Evolutionary conservation across 2,888 invertebrate genomes (phyloP).

Genomic region (Hofmannophila pseudospretella): DNA sequence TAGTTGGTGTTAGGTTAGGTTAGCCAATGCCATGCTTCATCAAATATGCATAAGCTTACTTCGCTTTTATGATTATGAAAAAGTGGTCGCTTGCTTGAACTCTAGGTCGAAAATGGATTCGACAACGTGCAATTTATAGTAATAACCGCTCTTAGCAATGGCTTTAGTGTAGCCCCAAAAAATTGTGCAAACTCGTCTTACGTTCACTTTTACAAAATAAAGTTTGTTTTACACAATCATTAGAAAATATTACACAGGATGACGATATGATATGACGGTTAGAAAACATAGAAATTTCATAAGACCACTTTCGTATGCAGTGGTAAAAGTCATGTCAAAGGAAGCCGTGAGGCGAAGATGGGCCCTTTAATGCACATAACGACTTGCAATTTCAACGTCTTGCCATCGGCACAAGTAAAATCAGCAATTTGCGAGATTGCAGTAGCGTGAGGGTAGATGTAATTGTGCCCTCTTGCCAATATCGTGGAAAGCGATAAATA

Average conservation of each 20-base stretch:
- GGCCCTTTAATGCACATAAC: conserved; percentile 47
- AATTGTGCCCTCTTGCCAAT: conserved; percentile 59
- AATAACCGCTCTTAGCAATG: conserved; percentile 15
- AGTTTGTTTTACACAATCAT: not conserved
- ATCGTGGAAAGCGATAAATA: conserved; percentile 59
- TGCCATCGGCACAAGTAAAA: conserved; percentile 61
- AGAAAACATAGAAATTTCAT: conserved; percentile 6
- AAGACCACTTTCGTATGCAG: conserved; percentile 3
- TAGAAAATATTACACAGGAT: conserved; percentile 1
- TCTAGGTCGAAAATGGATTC: conserved; percentile 29
- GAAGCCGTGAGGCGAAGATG: conserved; percentile 36
- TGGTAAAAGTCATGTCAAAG: conserved; percentile 10
- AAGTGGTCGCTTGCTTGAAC: conserved; percentile 37
- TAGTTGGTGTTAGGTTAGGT: too few relatives aligned
- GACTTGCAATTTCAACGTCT: conserved; percentile 61
- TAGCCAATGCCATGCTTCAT: conserved; percentile 39
- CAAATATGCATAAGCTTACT: conserved; percentile 53
- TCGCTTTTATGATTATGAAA: conserved; percentile 35
- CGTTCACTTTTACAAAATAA: not conserved
- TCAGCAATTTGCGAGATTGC: conserved; percentile 70
- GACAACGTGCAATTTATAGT: conserved; percentile 28
- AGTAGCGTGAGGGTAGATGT: conserved; percentile 52
- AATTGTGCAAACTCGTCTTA: conserved; percentile 18
- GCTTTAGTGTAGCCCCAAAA: conserved; percentile 16
- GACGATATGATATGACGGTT: too few relatives aligned